Percentiles rank a stretch among this genome's conserved stretches.
These are phyloP conservation scores for Drosophila stalkeri DNA, from an alignment of 2,888 invertebrate species.

Conservation along the genomic window DNA sequence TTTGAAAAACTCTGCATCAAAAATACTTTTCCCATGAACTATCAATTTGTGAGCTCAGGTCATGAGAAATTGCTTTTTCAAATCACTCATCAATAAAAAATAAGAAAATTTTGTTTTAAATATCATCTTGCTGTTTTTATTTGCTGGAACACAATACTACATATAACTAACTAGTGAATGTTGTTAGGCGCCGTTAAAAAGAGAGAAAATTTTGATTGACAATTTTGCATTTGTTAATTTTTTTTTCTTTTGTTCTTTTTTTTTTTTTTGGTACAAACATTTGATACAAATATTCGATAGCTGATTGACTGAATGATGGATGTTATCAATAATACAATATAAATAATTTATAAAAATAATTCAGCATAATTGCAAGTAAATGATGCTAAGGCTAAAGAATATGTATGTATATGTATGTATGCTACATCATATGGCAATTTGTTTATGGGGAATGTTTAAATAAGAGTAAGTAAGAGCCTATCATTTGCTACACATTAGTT, in stretches of 20 bases:
- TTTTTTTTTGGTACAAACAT: conserved; percentile 66
- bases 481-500: conserved; percentile 57
- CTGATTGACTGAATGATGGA: conserved; percentile 41
- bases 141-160: conserved; percentile 68
- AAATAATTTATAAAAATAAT: conserved; percentile 59
- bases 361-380: conserved; percentile 36
- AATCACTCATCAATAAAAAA: not conserved
- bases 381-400: conserved; percentile 25
- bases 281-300: conserved; percentile 82
- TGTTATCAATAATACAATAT: conserved; percentile 34
- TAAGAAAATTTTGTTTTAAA: conserved; percentile 18
- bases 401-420: conserved; percentile 7
- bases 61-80: no score
- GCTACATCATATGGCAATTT: conserved; percentile 65
- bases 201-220: conserved; percentile 5
- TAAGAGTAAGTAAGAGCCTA: conserved; percentile 48
- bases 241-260: conserved; percentile 1
- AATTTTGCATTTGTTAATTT: not conserved
- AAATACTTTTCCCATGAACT: not conserved
- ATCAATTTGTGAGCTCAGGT: not conserved
- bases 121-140: conserved; percentile 74
- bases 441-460: conserved; percentile 46
- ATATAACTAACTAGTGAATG: conserved; percentile 58
- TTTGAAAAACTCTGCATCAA: not conserved
- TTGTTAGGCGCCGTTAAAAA: conserved; percentile 53